Conservation (phyloP, 1,140 invertebrate species). For the Watersipora subatra region DNA sequence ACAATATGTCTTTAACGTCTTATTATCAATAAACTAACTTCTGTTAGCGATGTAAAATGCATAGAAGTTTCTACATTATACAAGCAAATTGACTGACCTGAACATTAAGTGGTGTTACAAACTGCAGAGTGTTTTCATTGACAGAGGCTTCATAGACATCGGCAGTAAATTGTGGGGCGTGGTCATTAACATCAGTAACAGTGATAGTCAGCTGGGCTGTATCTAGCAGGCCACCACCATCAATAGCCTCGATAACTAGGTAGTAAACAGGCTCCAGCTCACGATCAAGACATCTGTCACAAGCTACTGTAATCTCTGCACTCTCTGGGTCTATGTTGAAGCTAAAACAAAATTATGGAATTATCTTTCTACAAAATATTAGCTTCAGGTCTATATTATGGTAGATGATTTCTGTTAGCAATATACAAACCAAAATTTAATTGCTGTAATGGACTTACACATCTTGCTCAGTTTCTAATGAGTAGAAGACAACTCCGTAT, state of each 20-base stretch:
- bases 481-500: slow-evolving; percentile 19
- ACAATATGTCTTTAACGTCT: no score
- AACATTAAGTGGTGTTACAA: neutral
- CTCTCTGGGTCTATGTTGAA: neutral
- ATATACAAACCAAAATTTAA: no score
- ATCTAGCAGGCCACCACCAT: neutral
- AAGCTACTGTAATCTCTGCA: neutral
- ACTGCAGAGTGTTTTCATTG: neutral
- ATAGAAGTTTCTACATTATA: no score
- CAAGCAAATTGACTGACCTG: no score
- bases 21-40: no score
- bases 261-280: neutral
- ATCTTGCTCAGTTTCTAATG: no score
- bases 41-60: no score
- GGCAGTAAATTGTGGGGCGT: neutral
- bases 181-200: neutral
- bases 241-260: neutral
- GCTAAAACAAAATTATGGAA: slow-evolving; percentile 9
- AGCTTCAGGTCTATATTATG: no score
- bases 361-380: no score
- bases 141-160: neutral
- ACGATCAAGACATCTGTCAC: neutral
- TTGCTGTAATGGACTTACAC: no score
- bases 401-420: no score
- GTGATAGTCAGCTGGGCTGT: neutral